These are phyloP conservation scores for Hoplodrina blanda DNA, from an alignment of 2,888 invertebrate genomes.

Conservation along the genomic window DNA sequence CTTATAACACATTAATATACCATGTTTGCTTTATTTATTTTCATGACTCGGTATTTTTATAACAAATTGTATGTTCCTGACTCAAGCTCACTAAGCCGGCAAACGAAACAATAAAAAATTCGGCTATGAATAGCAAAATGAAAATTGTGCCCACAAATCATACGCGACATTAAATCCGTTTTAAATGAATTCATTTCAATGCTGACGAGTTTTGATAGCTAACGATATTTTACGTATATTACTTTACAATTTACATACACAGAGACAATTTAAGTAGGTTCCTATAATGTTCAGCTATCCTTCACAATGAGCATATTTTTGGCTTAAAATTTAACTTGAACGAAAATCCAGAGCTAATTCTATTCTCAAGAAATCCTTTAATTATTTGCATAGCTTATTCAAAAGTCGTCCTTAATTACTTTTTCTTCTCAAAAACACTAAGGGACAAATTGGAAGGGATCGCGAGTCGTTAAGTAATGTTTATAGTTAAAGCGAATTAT, in stretches of 20 bases:
- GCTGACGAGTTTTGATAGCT: constrained; percentile 32
- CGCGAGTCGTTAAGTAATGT: constrained; percentile 54
- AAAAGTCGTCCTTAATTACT: constrained; percentile 51
- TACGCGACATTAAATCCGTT: constrained; percentile 36
- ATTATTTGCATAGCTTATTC: constrained; percentile 59
- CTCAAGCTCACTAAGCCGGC: constrained; percentile 26
- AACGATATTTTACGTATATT: constrained; percentile 15
- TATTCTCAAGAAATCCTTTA: constrained; percentile 50
- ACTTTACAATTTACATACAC: constrained; percentile 18
- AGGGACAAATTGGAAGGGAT: constrained; percentile 53
- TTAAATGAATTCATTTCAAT: constrained; percentile 35
- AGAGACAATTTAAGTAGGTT: constrained; percentile 1
- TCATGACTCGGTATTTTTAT: constrained; percentile 46
- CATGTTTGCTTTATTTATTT: constrained; percentile 49
- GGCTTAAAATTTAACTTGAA: constrained; percentile 20
- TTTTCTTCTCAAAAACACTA: constrained; percentile 52
- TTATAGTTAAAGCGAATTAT: constrained; percentile 61
- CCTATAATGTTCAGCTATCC: constrained; percentile 13
- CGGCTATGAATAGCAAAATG: constrained; percentile 38
- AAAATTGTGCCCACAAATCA: constrained; percentile 40
- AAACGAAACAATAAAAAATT: constrained; percentile 31
- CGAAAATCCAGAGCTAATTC: constrained; percentile 40
- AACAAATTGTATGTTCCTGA: constrained; percentile 30
- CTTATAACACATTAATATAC: constrained; percentile 63
- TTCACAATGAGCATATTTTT: constrained; percentile 35